Evolutionary conservation across 1,140 invertebrate genomes (phyloP).

Genomic region (Bombus soroeensis): DNA sequence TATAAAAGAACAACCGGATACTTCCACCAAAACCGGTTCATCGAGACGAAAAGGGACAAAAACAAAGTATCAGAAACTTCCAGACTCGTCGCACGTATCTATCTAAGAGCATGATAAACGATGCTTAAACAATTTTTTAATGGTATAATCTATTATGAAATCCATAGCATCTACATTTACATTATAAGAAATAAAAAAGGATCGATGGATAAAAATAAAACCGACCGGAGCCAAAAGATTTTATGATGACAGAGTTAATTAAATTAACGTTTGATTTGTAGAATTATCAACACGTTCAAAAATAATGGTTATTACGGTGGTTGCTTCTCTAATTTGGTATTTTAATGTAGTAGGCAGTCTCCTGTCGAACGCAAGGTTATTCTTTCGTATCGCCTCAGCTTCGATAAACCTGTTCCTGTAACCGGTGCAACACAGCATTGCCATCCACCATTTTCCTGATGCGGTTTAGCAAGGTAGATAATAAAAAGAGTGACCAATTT

Average conservation of each 20-base stretch:
- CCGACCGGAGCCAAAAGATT: neutral
- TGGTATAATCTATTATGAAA: no score
- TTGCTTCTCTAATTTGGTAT: neutral
- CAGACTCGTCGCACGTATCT: neutral
- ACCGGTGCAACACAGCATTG: neutral
- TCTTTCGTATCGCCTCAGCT: neutral
- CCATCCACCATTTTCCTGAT: neutral
- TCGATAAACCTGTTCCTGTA: slow-evolving; percentile 8
- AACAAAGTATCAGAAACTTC: slow-evolving; percentile 14
- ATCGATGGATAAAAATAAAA: neutral
- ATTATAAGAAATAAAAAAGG: neutral
- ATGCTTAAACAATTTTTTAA: neutral
- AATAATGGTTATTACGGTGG: neutral
- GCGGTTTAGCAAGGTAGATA: no score
- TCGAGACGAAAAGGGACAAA: neutral
- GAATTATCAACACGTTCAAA: neutral
- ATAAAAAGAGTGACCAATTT: neutral
- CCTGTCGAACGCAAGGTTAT: neutral
- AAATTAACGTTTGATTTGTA: no score
- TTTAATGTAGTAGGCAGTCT: neutral
- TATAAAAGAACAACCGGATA: neutral
- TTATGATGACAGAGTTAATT: neutral
- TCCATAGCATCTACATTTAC: neutral
- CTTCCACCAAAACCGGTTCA: slow-evolving; percentile 23
- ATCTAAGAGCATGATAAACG: neutral